Base-by-base conservation (phyloP, 2,888 invertebrate species). In the Lepidochitona cinerea region DNA sequence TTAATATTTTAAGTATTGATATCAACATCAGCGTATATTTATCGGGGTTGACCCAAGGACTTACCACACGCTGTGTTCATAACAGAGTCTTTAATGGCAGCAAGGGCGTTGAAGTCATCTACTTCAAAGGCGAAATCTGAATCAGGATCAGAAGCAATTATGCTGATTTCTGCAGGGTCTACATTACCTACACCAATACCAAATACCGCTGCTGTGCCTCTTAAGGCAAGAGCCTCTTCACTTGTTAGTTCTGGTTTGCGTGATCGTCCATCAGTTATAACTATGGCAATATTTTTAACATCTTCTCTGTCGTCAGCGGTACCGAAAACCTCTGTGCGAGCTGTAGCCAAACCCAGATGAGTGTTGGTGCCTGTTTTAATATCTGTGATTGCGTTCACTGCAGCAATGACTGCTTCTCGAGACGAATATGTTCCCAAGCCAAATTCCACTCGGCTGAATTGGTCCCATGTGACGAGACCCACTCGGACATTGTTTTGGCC, bases 131-230 rank as follows among this genome's bases (percentile, higher is more conserved):
- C 73, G 70, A 73, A 70, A n/a, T 52, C 59, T 18, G 69, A 70
- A 9, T 32, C 68, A 0, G 75, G 75, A 1, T 32, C 37, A 7
- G 69, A 65, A 66, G 75, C 68, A 29, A 75, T 70, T 0, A 66
- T 65, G 7, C 41, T 54, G 33, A 75, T 35, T 59, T 75, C 75
- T n/a, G 33, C 18, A n/a, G 67, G 68, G 35, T 70, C 53, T 35
- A 69, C 70, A 32, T 36, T 53, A 5, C 75, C 75, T 6, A 75
- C 70, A 9, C 75, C 75, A 18, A 75, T 73, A 26, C 72, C 37
- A 37, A 75, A 73, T 26, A 75, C 53, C 12, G 71, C 64, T 1
- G 73, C 75, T 12, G 67, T 41, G 18, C 35, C 70, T 35, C 37
- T 70, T 37, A 74, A 49, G 3, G 23, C 32, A 1, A 14, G 18